Evolutionary conservation across 2,113 vertebrate species (phyloP).

Genomic region (Ochotona princeps): DNA sequence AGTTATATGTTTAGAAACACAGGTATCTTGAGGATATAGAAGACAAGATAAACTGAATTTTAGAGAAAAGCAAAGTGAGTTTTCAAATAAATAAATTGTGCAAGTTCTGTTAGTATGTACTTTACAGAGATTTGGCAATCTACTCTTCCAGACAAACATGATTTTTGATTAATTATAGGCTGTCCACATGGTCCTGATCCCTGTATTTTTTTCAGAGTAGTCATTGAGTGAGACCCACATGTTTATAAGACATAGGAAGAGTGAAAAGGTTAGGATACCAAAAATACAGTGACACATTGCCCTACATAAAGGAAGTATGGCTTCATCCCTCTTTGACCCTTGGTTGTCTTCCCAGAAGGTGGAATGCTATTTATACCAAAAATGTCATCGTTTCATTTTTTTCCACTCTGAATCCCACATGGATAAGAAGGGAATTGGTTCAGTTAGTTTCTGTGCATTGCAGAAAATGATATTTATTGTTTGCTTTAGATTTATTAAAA

Average conservation of each 20-base stretch:
- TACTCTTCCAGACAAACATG: not conserved
- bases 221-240: not conserved
- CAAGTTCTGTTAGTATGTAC: not conserved
- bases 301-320: not conserved
- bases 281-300: slow-evolving; percentile 7
- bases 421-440: not conserved
- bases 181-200: not conserved
- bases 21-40: slow-evolving; percentile 10
- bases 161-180: not conserved
- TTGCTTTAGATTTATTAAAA: slow-evolving; percentile 1
- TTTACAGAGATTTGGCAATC: not conserved
- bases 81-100: slow-evolving; percentile 28
- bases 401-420: not conserved
- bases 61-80: not conserved
- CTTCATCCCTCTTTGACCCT: slow-evolving; percentile 24
- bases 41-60: slow-evolving; percentile 13
- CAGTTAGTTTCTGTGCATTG: slow-evolving; percentile 18
- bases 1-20: slow-evolving; percentile 4
- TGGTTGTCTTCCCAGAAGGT: slow-evolving; percentile 27
- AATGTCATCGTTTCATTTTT: not conserved
- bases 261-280: not conserved
- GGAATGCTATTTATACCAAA: slow-evolving; percentile 1
- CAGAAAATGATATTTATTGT: slow-evolving; percentile 10
- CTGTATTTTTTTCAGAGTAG: slow-evolving; percentile 1
- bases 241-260: slow-evolving; percentile 1